Evolutionary conservation across 2,888 invertebrate genomes (phyloP).

Genomic region (Macaria notata): DNA sequence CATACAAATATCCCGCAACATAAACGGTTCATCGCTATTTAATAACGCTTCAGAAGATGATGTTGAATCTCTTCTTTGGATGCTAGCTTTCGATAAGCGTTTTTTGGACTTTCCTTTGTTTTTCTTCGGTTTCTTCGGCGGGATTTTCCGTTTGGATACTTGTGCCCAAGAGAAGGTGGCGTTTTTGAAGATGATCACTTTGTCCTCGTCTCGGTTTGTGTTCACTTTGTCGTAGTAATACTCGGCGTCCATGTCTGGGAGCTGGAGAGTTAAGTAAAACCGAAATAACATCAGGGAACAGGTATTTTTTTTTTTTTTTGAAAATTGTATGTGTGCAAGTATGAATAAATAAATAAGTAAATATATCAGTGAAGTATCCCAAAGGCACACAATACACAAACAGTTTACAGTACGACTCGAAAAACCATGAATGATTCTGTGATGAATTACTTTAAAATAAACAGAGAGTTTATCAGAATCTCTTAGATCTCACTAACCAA

Average conservation of each 20-base stretch:
- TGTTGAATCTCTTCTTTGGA: slow-evolving; percentile 56
- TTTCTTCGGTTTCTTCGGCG: slow-evolving; percentile 55
- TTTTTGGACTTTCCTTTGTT: slow-evolving; percentile 79
- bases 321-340: no score
- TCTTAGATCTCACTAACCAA: no score
- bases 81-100: slow-evolving; percentile 50
- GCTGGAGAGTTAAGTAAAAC: slow-evolving; percentile 54
- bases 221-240: slow-evolving; percentile 83
- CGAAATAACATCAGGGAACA: no score
- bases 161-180: slow-evolving; percentile 84
- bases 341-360: no score
- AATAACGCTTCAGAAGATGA: slow-evolving; percentile 50
- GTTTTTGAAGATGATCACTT: slow-evolving; percentile 82
- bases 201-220: slow-evolving; percentile 75
- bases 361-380: no score
- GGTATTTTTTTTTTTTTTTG: no score
- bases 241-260: slow-evolving; percentile 84
- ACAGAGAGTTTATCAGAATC: no score
- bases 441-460: no score
- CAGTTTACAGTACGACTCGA: no score
- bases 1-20: slow-evolving; percentile 57
- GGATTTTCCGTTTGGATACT: slow-evolving; percentile 54
- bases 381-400: no score
- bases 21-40: slow-evolving; percentile 55
- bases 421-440: no score